A percentile compares a stretch with the other conserved stretches of the same genome.
Evolutionary conservation across 2,888 invertebrate species (phyloP).

Genomic region (Liopterus haemorrhoidalis): DNA sequence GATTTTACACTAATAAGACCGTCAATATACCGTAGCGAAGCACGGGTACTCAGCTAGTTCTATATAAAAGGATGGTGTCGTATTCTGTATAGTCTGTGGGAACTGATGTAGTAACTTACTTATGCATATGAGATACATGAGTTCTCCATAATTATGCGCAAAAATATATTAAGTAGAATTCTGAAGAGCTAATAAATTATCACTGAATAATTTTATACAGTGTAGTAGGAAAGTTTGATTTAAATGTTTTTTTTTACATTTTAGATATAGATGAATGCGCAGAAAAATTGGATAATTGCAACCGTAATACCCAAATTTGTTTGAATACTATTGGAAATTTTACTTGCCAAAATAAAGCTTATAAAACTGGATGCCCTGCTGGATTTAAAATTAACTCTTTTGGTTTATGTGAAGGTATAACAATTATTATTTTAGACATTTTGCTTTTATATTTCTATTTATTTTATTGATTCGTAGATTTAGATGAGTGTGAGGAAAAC

Average conservation of each 20-base stretch:
- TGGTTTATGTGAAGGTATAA: constrained; percentile 10
- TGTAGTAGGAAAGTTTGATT: constrained; percentile 4
- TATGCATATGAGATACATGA: too few relatives aligned
- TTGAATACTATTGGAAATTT: constrained; percentile 66
- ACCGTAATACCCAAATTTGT: constrained; percentile 60
- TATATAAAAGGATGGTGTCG: too few relatives aligned
- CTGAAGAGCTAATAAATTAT: too few relatives aligned
- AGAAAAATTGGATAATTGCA: constrained; percentile 59
- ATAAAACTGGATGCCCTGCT: constrained; percentile 54
- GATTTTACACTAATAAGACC: too few relatives aligned
- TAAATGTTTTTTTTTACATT: constrained; percentile 17
- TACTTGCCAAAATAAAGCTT: constrained; percentile 61
- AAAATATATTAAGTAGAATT: too few relatives aligned
- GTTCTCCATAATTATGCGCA: too few relatives aligned
- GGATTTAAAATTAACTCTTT: constrained; percentile 55
- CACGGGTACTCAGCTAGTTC: too few relatives aligned
- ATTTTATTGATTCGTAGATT: constrained; percentile 51
- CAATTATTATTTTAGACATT: neutral
- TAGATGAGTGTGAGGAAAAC: constrained; percentile 68
- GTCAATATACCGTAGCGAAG: too few relatives aligned
- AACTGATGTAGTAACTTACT: too few relatives aligned
- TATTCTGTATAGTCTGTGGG: too few relatives aligned
- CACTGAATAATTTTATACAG: too few relatives aligned
- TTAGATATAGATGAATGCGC: constrained; percentile 71
- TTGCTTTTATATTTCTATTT: neutral